Evolutionary conservation across 2,888 invertebrate genomes (phyloP).

Genomic region (Parnassius mnemosyne): DNA sequence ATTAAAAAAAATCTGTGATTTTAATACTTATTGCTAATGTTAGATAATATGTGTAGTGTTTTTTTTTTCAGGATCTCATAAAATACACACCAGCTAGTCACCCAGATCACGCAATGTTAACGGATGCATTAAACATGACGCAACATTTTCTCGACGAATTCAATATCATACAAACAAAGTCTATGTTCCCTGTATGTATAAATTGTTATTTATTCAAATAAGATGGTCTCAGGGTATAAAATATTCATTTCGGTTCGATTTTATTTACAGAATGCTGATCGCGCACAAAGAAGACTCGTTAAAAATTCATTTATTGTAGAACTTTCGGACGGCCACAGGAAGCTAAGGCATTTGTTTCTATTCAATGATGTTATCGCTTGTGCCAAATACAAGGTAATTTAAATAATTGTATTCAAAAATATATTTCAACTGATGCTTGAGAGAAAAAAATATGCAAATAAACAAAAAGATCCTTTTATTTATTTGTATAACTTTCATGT

Average conservation of each 20-base stretch:
- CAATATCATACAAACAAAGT: conserved; percentile 91
- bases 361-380: conserved; percentile 97
- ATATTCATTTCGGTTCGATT: conserved; percentile 12
- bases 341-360: conserved; percentile 94
- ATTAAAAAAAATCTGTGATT: no score
- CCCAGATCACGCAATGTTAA: conserved; percentile 88
- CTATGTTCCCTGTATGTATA: conserved; percentile 86
- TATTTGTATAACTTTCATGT: no score
- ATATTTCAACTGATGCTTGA: no score
- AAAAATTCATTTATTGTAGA: conserved; percentile 98
- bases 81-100: conserved; percentile 89
- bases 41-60: no score
- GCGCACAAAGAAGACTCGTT: conserved; percentile 92
- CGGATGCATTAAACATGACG: conserved; percentile 91
- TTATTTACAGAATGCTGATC: conserved; percentile 83
- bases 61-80: conserved; percentile 83
- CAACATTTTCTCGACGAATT: conserved; percentile 95
- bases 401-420: neutral
- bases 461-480: no score
- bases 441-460: no score
- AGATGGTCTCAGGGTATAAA: neutral
- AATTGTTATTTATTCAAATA: conserved; percentile 2
- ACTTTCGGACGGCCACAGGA: conserved; percentile 91
- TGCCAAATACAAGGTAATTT: conserved; percentile 91
- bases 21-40: no score